Base-by-base conservation (phyloP, 2,797 vertebrate species). In the Eidolon dupreanum region DNA sequence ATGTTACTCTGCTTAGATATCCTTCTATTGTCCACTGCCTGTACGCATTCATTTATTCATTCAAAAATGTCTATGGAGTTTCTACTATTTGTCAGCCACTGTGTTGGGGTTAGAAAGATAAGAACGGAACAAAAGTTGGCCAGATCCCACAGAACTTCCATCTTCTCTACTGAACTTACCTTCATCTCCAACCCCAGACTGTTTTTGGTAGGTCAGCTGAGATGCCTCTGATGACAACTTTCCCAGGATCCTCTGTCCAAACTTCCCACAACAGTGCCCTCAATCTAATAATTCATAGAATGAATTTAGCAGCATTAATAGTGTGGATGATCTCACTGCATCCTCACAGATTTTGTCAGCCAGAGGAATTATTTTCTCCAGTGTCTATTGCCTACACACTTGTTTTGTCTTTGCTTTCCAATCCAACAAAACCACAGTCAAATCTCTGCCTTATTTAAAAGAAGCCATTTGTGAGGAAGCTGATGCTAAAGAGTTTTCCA, bases 401-500 rank as follows among this genome's bases (percentile, higher is more conserved):
- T 20, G 6, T 13, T 91, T 93, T 97, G 59, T 9, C 66, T 93
- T 78, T 70, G 43, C 24, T 86, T 74, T 95, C 33, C 63, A 66
- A 77, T 43, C 6, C 22, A 20, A 65, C 31, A 51, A 79, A 94
- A 20, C 20, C 66, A 73, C 8, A 36, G 28, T 81, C 43, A 74
- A 88, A 78, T 2, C 4, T 12, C 68, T 66, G 24, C 61, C 36
- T 74, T 53, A 59, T 84, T 95, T 59, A 51, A 73, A 94, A 33
- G 5, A 87, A 93, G 36, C 49, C 38, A 93, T 74, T 95, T 91
- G 41, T 81, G 51, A 91, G 92, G 15, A 24, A 94, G 38, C 57
- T 79, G n/a, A 85, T 31, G 13, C 17, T 87, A 89, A 95, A 94
- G 22, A 1, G 5, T 22, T 97, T 59, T 36, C 46, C 28, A 87